A percentile compares a stretch with the other conserved stretches of the same genome.
Conservation (phyloP, 2,797 vertebrate species). For the Cossypha heuglini region DNA sequence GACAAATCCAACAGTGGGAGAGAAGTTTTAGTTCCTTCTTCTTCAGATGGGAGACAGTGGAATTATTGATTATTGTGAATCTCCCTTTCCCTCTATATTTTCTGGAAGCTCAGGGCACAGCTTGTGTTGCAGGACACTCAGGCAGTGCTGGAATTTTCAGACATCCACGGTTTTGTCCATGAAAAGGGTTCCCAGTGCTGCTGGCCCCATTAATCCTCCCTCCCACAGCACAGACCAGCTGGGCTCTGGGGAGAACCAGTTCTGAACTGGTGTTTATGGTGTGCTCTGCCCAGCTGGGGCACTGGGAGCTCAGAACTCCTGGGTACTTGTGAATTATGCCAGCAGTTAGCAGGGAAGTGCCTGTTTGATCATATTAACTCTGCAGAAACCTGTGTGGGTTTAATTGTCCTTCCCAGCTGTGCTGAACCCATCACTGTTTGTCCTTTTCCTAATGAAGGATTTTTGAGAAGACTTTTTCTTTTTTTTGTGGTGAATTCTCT, state of each 20-base stretch:
- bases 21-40: neutral
- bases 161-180: neutral
- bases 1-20: neutral
- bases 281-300: neutral
- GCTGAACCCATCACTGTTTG: neutral
- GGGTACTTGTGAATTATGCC: neutral
- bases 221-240: neutral
- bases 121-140: neutral
- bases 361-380: neutral
- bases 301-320: neutral
- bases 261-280: neutral
- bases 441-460: neutral
- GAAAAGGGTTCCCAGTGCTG: neutral
- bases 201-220: neutral
- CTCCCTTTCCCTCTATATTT: neutral
- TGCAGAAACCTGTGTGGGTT: neutral
- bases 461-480: neutral
- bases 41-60: neutral
- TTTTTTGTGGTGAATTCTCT: neutral
- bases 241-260: neutral
- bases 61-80: accelerated
- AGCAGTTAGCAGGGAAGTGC: neutral
- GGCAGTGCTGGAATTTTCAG: neutral
- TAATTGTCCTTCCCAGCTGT: neutral
- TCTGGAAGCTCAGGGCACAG: neutral